Percentiles rank a stretch among this genome's conserved stretches.
Evolutionary conservation across 2,888 invertebrate species (phyloP).

Genomic region (Arge pagana): DNA sequence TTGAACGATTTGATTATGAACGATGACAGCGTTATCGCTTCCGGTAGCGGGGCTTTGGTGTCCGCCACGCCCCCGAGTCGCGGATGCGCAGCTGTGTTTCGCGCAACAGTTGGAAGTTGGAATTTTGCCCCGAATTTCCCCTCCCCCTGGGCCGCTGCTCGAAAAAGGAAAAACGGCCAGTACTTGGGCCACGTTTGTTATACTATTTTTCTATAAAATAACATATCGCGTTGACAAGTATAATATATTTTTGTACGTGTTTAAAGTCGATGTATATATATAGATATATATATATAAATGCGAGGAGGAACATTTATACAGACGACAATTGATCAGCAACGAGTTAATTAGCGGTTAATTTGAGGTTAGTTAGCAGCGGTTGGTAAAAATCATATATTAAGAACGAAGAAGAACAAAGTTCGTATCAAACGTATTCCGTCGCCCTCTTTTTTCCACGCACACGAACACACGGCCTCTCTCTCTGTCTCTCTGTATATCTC

Average conservation of each 20-base stretch:
- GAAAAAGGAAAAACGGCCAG: slow-evolving; percentile 28
- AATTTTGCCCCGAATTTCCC: slow-evolving; percentile 25
- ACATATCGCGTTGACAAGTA: slow-evolving; percentile 3
- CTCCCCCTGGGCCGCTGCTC: slow-evolving; percentile 2
- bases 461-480: too few species aligned
- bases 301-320: slow-evolving; percentile 3
- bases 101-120: slow-evolving; percentile 49
- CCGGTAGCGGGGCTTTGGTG: slow-evolving; percentile 35
- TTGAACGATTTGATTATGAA: slow-evolving; percentile 7
- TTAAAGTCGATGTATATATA: background rate
- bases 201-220: slow-evolving; percentile 18
- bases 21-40: slow-evolving; percentile 38
- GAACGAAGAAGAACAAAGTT: too few species aligned
- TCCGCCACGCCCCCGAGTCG: slow-evolving; percentile 39
- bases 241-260: slow-evolving; percentile 10
- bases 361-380: slow-evolving; percentile 31
- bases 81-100: slow-evolving; percentile 43
- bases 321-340: slow-evolving; percentile 20
- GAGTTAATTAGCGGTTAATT: slow-evolving; percentile 35
- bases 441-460: too few species aligned
- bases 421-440: too few species aligned
- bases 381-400: too few species aligned
- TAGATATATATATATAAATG: background rate
- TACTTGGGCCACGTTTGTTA: slow-evolving; percentile 22
- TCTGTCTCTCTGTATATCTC: too few species aligned